phyloP scores from a whole-genome alignment of 2,888 invertebrate species.

The Caenorhabditis doughertyi region DNA sequence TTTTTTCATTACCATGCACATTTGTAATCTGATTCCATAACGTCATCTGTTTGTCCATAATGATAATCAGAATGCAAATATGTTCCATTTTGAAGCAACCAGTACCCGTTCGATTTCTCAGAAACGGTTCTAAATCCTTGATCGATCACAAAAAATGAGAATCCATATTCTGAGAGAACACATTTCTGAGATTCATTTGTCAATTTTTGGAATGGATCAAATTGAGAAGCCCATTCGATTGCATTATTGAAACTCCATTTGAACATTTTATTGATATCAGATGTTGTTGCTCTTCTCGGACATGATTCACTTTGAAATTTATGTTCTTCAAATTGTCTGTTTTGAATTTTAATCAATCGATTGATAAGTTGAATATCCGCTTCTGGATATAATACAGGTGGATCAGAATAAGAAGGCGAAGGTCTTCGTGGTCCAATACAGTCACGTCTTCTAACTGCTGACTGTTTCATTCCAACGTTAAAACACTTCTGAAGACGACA shows the following conservation, averaged over 20 bases:
- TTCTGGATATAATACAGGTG: constrained; percentile 11
- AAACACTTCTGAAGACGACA: constrained; percentile 65
- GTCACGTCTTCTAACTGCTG: constrained; percentile 63
- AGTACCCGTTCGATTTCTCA: constrained; percentile 39
- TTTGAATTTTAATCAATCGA: constrained; percentile 21
- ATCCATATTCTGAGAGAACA: constrained; percentile 66
- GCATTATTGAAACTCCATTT: constrained; percentile 65
- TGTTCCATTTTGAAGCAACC: constrained; percentile 65
- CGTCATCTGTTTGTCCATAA: constrained; percentile 50
- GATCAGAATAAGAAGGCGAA: constrained; percentile 12
- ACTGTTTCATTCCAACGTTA: constrained; percentile 61
- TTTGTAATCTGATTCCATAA: constrained; percentile 11
- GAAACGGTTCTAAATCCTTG: constrained; percentile 60
- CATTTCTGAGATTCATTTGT: constrained; percentile 51
- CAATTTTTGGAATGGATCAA: constrained; percentile 59
- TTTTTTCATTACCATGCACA: background rate
- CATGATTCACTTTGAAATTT: background rate
- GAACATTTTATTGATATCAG: constrained; percentile 70
- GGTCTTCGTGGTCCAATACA: constrained; percentile 62
- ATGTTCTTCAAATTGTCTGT: constrained; percentile 15
- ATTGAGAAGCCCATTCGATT: constrained; percentile 68
- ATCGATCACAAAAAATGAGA: constrained; percentile 69
- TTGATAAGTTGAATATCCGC: constrained; percentile 11
- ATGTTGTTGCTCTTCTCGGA: constrained; percentile 55
- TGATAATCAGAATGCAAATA: constrained; percentile 60